A percentile compares a stretch with the other conserved stretches of the same genome.
phyloP scores from a whole-genome alignment of 2,113 vertebrate species.

The rat (Rattus norvegicus) region GRCr8 NC_086036.1:60380001-60380500 shows the following conservation, averaged over 20 bases:
- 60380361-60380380: not conserved
- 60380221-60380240: not conserved
- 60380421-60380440: too few relatives aligned
- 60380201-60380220: not conserved
- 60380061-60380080: not conserved
- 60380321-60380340: not conserved
- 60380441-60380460: not conserved
- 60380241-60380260: not conserved
- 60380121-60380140: not conserved
- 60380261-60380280: not conserved
- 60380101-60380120: not conserved
- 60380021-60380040: not conserved
- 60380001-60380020: not conserved
- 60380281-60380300: not conserved
- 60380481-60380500: not conserved
- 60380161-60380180: not conserved
- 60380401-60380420: not conserved
- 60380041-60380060: not conserved
- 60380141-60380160: not conserved
- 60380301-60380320: not conserved
- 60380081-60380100: not conserved
- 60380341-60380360: accelerated
- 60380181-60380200: not conserved
- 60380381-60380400: not conserved
- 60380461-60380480: not conserved